Evolutionary conservation across 2,797 vertebrate species (phyloP).

Genomic region (Nannoperca obscura): DNA sequence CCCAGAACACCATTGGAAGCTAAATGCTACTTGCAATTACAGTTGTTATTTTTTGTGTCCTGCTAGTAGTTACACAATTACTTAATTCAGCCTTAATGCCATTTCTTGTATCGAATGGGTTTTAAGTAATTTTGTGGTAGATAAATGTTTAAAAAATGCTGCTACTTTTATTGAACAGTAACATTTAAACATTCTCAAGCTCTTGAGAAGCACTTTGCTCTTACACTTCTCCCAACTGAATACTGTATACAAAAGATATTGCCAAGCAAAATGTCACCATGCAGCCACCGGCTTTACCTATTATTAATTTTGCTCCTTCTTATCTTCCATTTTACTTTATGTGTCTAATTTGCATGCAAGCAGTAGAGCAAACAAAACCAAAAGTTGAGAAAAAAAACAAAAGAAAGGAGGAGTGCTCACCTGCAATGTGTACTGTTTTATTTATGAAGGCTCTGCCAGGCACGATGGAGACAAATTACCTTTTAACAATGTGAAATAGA

Average conservation of each 20-base stretch:
- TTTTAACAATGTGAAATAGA: slow-evolving; percentile 90
- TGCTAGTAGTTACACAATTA: neutral
- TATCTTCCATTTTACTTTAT: slow-evolving; percentile 50
- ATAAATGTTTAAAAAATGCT: neutral
- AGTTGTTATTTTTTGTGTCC: neutral
- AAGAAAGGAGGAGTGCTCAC: slow-evolving; percentile 66
- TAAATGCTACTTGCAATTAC: neutral
- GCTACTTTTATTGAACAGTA: slow-evolving; percentile 1
- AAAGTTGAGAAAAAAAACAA: slow-evolving; percentile 54
- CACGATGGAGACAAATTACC: slow-evolving; percentile 88
- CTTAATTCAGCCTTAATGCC: neutral
- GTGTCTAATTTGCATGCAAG: slow-evolving; percentile 69
- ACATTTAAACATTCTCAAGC: slow-evolving; percentile 9
- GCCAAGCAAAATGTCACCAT: slow-evolving; percentile 26
- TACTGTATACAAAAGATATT: slow-evolving; percentile 8
- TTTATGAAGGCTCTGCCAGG: slow-evolving; percentile 86
- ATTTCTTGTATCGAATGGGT: neutral
- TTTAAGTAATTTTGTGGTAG: neutral
- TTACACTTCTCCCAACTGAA: slow-evolving; percentile 11
- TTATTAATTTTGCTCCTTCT: slow-evolving; percentile 49
- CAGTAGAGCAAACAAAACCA: slow-evolving; percentile 63
- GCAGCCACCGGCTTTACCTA: slow-evolving; percentile 23
- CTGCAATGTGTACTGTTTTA: slow-evolving; percentile 85
- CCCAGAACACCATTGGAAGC: neutral
- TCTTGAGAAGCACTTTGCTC: neutral